Base-by-base conservation (phyloP, 2,113 vertebrate species). In the Eclectus roratus region DNA sequence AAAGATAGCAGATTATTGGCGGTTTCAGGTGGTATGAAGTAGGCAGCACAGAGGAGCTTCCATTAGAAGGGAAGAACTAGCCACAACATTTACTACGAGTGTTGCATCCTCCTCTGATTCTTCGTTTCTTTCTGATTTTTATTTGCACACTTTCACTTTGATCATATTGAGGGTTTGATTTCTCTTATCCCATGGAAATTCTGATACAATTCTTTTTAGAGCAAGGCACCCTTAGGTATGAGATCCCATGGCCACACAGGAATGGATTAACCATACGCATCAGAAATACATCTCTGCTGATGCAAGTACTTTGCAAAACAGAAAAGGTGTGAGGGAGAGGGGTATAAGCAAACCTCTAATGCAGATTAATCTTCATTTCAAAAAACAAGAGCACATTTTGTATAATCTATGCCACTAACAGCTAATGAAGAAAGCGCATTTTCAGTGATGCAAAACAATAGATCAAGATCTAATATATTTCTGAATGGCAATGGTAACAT, bases 211-310 rank as follows among this genome's bases (percentile, higher is more conserved):
- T 73, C 12, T 72, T 65, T 76, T 35, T 15, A 72, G 44, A 80
- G 31, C 70, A 89, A 89, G 89, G 94, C 78, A 94, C 78, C 79
- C 63, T 89, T 80, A 73, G 60, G 58, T 71, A 80, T 41, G 53
- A 94, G 85, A 50, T 87, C 44, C 71, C 56, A 50, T 0, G 8
- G 61, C 44, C 68, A 92, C 77, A 74, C 33, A 81, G 69, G 60
- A 71, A 73, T 20, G 55, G 9, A 66, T 52, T 65, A 74, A 43
- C 7, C 2, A 3, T 39, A 74, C 21, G 31, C 53, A 55, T 56
- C 53, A 80, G 63, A 71, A 91, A 70, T 21, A 80, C 1, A 0
- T 41, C 37, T 86, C 89, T 77, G 28, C 46, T 53, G 39, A 58
- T 9, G 66, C 37, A 82, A 53, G 13, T 44, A 29, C n/a, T 76